Evolutionary conservation across 2,113 vertebrate species (phyloP).

Genomic region (Phylloscopus whistleri): DNA sequence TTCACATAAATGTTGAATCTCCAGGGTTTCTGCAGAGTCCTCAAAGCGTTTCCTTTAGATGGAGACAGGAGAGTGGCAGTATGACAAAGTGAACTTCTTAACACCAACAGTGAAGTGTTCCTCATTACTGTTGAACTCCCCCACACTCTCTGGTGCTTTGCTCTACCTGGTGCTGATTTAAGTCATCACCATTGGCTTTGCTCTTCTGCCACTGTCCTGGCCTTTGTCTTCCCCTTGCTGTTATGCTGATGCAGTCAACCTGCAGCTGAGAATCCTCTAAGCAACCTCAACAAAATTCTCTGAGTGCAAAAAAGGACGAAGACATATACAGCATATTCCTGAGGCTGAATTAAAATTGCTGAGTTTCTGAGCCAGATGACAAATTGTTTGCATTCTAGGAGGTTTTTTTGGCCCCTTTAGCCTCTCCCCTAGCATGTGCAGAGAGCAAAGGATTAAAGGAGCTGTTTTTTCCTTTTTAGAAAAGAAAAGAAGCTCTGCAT

Average conservation of each 20-base stretch:
- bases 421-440: constrained; percentile 33
- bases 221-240: neutral
- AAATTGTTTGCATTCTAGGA: constrained; percentile 51
- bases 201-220: neutral
- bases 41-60: neutral
- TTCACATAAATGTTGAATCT: neutral
- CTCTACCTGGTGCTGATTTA: neutral
- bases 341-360: constrained; percentile 25
- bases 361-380: constrained; percentile 44
- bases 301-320: neutral
- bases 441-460: constrained; percentile 44
- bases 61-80: neutral
- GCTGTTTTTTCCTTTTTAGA: constrained; percentile 37
- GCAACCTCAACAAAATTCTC: neutral
- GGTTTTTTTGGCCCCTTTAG: neutral
- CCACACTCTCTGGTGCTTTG: neutral
- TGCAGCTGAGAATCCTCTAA: neutral
- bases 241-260: neutral
- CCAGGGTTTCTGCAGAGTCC: neutral
- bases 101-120: neutral
- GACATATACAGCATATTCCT: neutral
- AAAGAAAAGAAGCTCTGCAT: constrained; percentile 44
- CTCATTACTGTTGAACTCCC: neutral
- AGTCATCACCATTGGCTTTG: neutral
- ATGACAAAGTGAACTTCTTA: neutral